phyloP scores from a whole-genome alignment of 1,140 invertebrate species.

The Heterodera carotae region DNA sequence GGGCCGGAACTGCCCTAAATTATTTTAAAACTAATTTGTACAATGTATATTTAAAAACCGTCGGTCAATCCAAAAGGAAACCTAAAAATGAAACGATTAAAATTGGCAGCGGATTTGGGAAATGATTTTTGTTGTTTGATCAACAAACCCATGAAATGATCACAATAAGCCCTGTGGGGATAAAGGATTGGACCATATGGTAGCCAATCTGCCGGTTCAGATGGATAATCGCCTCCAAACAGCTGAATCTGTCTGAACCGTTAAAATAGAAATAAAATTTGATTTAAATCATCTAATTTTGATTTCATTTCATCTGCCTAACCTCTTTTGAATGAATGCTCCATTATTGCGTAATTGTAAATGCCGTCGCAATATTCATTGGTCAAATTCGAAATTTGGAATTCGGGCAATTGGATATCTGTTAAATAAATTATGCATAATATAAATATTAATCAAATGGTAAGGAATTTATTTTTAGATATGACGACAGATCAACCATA shows the following conservation, averaged over 20 bases:
- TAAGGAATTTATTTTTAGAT: too few relatives aligned
- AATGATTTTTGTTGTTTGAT: background rate
- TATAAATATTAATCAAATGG: background rate
- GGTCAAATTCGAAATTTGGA: slow-evolving; percentile 50
- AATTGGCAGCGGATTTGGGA: background rate
- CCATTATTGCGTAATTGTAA: slow-evolving; percentile 62
- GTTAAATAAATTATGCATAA: background rate
- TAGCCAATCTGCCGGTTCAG: slow-evolving; percentile 84
- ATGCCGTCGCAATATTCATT: slow-evolving; percentile 61
- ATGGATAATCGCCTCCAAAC: slow-evolving; percentile 75
- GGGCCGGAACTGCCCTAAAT: slow-evolving; percentile 58
- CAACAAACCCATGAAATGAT: slow-evolving; percentile 78
- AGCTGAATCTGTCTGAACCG: slow-evolving; percentile 71
- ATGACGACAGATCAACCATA: too few relatives aligned
- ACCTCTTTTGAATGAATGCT: slow-evolving; percentile 56
- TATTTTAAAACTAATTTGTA: slow-evolving; percentile 6
- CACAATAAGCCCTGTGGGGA: slow-evolving; percentile 80
- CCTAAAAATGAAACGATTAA: slow-evolving; percentile 25
- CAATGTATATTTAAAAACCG: background rate
- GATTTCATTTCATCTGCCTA: background rate
- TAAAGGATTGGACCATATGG: slow-evolving; percentile 83
- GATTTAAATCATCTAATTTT: background rate
- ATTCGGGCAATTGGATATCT: slow-evolving; percentile 60
- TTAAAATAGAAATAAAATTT: background rate
- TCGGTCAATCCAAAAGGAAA: slow-evolving; percentile 66